Base-by-base conservation (phyloP, 2,888 invertebrate genomes). In the Rhagophthalmus giganteus region DNA sequence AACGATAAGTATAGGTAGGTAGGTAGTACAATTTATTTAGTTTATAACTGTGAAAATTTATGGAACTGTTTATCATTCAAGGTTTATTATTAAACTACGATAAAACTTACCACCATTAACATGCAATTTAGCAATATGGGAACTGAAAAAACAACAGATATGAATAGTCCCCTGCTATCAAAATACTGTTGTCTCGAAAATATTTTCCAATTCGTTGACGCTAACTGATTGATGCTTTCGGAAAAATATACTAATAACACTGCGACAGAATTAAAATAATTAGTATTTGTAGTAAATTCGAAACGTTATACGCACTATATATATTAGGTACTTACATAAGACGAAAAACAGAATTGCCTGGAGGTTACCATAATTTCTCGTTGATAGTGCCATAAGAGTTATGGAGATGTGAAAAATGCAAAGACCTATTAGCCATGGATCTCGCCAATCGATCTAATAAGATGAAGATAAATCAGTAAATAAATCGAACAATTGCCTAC, bases 171-270 rank as follows among this genome's bases (percentile, higher is more conserved):
- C 76, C 90, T 90, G 66, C 90, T 90, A 74, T 95, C 95, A 73
- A 95, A 95, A 74, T 94, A 95, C 70, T 94, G 94, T 65, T 95
- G 93, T 62, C 86, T 83, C 0, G 94, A 90, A 74, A 95, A 94
- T 49, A 85, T 77, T 65, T 86, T 84, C 92, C 93, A 94, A 74
- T 94, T 87, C 57, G 81, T 81, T 0, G 94, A 91, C 2, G 93
- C 94, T 56, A 90, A 82, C 77, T 91, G 87, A 72, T 95, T 95
- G 61, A 95, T 89, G 64, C 82, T 88, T 76, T 94, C 94, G 12
- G 94, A 91, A 70, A 90, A 92, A 72, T 91, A 94, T 8, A 94
- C 94, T 54, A 92, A 74, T 27, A 89, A 76, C 65, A 94, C 93
- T 94, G 77, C 52, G 84, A 85, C 58, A 70, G 62, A 62, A 35